These are phyloP conservation scores for Proctacanthus coquilletti DNA, from an alignment of 1,140 invertebrate genomes.

Conservation along the genomic window DNA sequence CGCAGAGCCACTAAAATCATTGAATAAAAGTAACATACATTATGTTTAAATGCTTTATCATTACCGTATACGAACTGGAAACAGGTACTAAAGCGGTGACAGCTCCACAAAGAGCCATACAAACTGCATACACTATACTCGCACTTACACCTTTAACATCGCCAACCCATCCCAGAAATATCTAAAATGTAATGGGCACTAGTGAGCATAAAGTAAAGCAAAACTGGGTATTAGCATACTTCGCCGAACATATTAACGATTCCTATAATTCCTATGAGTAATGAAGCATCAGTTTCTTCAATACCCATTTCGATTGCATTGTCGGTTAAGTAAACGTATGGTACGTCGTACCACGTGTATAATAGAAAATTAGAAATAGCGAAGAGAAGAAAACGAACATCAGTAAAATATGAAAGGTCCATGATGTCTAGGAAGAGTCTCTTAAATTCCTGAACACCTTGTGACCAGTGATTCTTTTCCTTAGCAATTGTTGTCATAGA, in stretches of 20 bases:
- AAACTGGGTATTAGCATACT: conserved; percentile 36
- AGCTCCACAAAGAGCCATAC: conserved; percentile 60
- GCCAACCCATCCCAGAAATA: conserved; percentile 73
- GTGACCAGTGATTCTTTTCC: conserved; percentile 55
- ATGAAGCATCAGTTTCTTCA: conserved; percentile 53
- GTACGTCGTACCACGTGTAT: conserved; percentile 79
- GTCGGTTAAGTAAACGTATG: conserved; percentile 72
- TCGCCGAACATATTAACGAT: conserved; percentile 75
- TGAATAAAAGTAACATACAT: conserved; percentile 1
- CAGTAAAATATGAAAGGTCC: conserved; percentile 62
- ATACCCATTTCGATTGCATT: conserved; percentile 55
- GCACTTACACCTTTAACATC: conserved; percentile 62
- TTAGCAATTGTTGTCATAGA: conserved; percentile 75
- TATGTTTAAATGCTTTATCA: neutral
- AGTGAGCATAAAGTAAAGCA: neutral
- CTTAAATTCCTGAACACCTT: conserved; percentile 60
- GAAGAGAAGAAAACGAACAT: conserved; percentile 60
- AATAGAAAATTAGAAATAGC: conserved; percentile 71
- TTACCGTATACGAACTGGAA: conserved; percentile 10
- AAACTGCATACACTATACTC: conserved; percentile 57
- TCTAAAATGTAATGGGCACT: conserved; percentile 36
- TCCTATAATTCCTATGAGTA: conserved; percentile 71
- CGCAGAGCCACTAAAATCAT: conserved; percentile 32
- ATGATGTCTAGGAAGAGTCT: conserved; percentile 59
- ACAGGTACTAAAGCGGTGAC: conserved; percentile 56